Base-by-base conservation (phyloP, 2,113 vertebrate genomes). In the Lates calcarifer region DNA sequence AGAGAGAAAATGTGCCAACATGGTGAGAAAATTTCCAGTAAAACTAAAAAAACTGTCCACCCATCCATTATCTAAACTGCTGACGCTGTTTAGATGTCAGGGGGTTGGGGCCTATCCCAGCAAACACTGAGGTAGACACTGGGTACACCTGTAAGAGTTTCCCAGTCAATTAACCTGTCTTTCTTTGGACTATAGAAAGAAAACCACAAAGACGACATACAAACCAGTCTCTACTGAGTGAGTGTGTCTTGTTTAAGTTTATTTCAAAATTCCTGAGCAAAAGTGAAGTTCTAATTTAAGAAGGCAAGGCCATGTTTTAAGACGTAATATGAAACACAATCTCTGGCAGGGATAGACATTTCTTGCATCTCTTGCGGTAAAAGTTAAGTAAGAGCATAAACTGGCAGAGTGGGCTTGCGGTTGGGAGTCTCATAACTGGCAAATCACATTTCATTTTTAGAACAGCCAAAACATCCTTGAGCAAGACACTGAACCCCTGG, bases 391-490 rank as follows among this genome's bases (percentile, higher is more conserved):
- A 55, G 24, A 39, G 56, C 68, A 47, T 15, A 64, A 75, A 60
- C 45, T 64, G 75, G 65, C 70, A 73, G 68, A 3, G 29, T 75
- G 49, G 73, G 78, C 69, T 70, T 6, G 24, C 37, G 29, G 69
- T 51, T 81, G 60, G 57, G 70, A 64, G 57, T 67, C 55, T 51
- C 33, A 58, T 79, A 66, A 83, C 56, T 68, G 79, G 78, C 68
- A 80, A n/a, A 69, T 79, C 66, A 71, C 76, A 83, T 85, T 83
- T 71, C 57, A 82, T 85, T 81, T 81, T 55, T 28, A 74, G 58
- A 79, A 37, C 63, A 88, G 77, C 61, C 77, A 75, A 87, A 85
- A 90, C 79, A 87, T 85, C 82, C 79, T 79, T 83, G 67, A 87
- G 80, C 89, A 86, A 90, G 74, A 79, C 68, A 70, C 55, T 53